Evolutionary conservation across 2,888 invertebrate genomes (phyloP), one percentile per base, ranked within the genome.

Genomic region (Luperina nickerlii): DNA sequence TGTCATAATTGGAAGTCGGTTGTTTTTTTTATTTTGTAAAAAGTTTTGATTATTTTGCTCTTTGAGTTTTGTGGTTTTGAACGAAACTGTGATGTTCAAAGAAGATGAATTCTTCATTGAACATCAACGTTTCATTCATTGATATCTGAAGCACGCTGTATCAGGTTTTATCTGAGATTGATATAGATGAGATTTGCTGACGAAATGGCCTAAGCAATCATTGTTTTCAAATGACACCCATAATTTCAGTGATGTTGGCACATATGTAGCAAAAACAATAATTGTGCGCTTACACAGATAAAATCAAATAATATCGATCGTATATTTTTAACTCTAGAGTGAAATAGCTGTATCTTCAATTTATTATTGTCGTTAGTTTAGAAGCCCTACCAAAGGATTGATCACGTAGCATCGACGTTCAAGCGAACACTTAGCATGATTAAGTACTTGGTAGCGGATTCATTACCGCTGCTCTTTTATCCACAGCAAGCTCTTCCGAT

Each of bases 361-460:
- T 20, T 32, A 8, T 48, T 45, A 63, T 32, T 57, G 24, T n/a
- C 75, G 73, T 63, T 65, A 6, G 7, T 78, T 42, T 78, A 54
- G 13, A n/a, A 76, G 75, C 81, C 74, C 13, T 5, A 72, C 54
- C 27, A 48, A 48, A 71, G 67, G 60, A 71, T 65, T 76, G 65
- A 84, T 73, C 69, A 76, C 51, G 66, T 65, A 38, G 48, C 69
- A 62, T 72, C 45, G 51, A 66, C 27, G 72, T 63, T 70, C 65
- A 72, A 48, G 67, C 57, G 68, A 67, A 74, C 75, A 86, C 76
- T 86, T 84, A 86, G 76, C 72, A 74, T 79, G 76, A 86, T 86
- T 86, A 86, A 82, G 62, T 71, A 51, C 65, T 57, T 73, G n/a
- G 69, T 15, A 66, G 78, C 51, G 60, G 69, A 81, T 78, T 77